Conservation (phyloP, 2,888 invertebrate species). For the Sepiola atlantica region DNA sequence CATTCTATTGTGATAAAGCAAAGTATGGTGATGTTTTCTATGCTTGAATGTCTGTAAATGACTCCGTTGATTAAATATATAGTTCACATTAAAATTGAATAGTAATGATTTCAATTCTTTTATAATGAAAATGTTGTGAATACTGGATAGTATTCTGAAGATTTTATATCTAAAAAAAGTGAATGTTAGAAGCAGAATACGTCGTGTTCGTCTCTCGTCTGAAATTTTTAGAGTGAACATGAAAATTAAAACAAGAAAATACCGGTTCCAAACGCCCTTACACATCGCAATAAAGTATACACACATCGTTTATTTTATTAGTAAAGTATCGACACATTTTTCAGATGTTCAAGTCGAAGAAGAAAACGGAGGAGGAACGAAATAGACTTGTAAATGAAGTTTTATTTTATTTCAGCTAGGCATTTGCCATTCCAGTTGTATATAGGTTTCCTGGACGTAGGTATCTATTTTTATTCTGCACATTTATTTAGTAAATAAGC, state of each 20-base stretch:
- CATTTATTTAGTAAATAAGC: too few species aligned
- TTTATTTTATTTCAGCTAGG: background rate
- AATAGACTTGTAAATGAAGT: background rate
- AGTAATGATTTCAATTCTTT: too few species aligned
- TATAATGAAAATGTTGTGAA: too few species aligned
- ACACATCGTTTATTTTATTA: background rate
- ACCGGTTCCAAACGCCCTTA: background rate
- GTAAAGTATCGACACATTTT: background rate
- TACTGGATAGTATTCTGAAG: too few species aligned
- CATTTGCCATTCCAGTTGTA: background rate
- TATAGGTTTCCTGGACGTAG: background rate
- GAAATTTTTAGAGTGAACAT: background rate
- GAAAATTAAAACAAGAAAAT: background rate
- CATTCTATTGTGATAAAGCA: too few species aligned
- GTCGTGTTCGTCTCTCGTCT: too few species aligned
- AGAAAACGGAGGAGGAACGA: background rate
- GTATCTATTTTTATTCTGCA: background rate
- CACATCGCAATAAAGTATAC: background rate
- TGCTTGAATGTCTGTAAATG: too few species aligned
- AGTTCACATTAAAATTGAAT: too few species aligned
- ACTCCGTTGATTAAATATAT: too few species aligned
- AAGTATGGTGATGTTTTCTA: too few species aligned
- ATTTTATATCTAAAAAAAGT: too few species aligned
- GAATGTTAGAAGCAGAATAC: too few species aligned
- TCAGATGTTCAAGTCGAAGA: background rate